These are phyloP conservation scores for Chionoecetes opilio DNA, from an alignment of 1,140 invertebrate species.

Conservation along the genomic window DNA sequence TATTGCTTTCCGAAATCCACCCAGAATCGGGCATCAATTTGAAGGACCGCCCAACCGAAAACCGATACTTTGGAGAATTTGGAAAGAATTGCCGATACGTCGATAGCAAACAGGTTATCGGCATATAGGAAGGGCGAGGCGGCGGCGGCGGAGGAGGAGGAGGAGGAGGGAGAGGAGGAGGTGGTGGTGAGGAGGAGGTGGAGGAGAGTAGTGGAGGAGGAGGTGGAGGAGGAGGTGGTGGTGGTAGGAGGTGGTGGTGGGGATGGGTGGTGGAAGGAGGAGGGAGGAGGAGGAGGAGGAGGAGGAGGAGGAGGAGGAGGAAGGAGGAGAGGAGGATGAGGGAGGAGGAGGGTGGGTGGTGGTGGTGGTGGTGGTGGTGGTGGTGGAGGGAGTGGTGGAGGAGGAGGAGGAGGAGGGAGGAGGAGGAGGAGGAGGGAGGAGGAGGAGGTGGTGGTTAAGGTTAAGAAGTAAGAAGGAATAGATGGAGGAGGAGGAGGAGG, in stretches of 20 bases:
- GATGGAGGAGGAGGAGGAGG: background rate
- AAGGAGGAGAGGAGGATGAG: background rate
- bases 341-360: background rate
- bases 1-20: slow-evolving; percentile 70
- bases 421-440: background rate
- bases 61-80: slow-evolving; percentile 60
- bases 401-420: background rate
- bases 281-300: background rate
- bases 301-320: background rate
- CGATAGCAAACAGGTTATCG: slow-evolving; percentile 66
- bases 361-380: background rate
- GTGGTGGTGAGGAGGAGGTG: too few relatives aligned
- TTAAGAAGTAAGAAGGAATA: background rate
- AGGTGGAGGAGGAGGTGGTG: background rate
- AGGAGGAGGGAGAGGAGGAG: too few relatives aligned
- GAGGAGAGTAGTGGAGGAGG: background rate
- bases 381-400: background rate
- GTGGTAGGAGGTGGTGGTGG: background rate
- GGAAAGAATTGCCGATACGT: slow-evolving; percentile 73
- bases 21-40: slow-evolving; percentile 41
- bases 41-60: slow-evolving; percentile 4
- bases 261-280: background rate
- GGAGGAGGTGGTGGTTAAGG: background rate
- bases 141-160: too few relatives aligned
- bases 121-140: slow-evolving; percentile 33